phyloP scores from a whole-genome alignment of 1,140 invertebrate genomes.

The Drosophila setifemur region DNA sequence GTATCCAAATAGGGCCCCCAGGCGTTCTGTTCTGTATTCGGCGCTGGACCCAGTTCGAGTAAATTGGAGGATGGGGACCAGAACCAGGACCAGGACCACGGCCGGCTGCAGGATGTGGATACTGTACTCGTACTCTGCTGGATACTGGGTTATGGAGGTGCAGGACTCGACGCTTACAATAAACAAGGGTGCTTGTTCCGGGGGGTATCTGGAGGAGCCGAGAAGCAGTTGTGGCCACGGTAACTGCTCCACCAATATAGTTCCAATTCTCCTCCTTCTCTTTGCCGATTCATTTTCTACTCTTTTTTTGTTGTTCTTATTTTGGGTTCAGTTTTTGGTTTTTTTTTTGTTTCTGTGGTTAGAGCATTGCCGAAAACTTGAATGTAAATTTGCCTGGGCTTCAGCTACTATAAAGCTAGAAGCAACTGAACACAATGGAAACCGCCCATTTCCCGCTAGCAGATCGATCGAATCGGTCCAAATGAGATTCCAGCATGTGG shows the following conservation, averaged over 20 bases:
- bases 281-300: conserved; percentile 18
- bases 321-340: background rate
- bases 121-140: too few relatives aligned
- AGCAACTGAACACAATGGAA: conserved; percentile 41
- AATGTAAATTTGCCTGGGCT: conserved; percentile 64
- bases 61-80: conserved; percentile 4
- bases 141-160: background rate
- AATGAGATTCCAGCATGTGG: conserved; percentile 30
- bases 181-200: conserved; percentile 55
- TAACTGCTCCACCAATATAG: conserved; percentile 13
- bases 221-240: conserved; percentile 34
- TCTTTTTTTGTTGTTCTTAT: background rate
- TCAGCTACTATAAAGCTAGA: conserved; percentile 28
- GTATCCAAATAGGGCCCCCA: conserved; percentile 68
- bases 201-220: background rate
- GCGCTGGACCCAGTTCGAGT: conserved; percentile 4
- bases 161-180: conserved; percentile 33
- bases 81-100: background rate
- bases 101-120: background rate
- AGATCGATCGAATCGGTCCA: conserved; percentile 33
- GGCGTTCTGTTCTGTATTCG: conserved; percentile 70
- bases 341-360: conserved; percentile 19
- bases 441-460: conserved; percentile 33
- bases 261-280: conserved; percentile 22
- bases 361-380: conserved; percentile 44